These are phyloP conservation scores for Stenotaenia linearis DNA, from an alignment of 2,888 invertebrate genomes.

Conservation along the genomic window DNA sequence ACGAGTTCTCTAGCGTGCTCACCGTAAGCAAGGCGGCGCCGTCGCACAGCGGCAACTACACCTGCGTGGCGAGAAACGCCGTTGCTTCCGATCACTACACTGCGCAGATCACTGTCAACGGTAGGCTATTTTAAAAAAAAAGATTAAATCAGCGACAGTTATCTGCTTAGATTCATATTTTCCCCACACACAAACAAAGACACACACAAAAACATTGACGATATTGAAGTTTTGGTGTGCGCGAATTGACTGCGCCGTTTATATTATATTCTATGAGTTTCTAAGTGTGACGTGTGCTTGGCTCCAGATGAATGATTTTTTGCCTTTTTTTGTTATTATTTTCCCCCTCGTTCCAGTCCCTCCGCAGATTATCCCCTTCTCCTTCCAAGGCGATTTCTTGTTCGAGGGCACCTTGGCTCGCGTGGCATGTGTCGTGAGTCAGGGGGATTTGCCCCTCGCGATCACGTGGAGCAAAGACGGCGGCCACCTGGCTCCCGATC, in stretches of 20 bases:
- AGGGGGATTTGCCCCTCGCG: slow-evolving; percentile 29
- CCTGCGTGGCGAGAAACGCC: slow-evolving; percentile 43
- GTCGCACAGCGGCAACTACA: slow-evolving; percentile 46
- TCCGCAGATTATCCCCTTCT: slow-evolving; percentile 31
- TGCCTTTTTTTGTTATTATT: slow-evolving; percentile 14
- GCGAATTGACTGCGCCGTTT: no score
- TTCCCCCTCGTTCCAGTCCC: slow-evolving; percentile 31
- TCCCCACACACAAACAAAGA: background rate
- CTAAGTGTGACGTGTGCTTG: background rate
- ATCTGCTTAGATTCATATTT: background rate
- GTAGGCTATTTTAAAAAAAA: slow-evolving; percentile 31
- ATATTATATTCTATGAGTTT: background rate
- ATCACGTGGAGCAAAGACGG: slow-evolving; percentile 30
- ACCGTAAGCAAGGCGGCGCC: slow-evolving; percentile 44
- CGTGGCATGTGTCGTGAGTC: slow-evolving; percentile 32
- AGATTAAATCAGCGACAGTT: background rate
- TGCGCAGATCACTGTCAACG: slow-evolving; percentile 36
- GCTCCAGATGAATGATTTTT: slow-evolving; percentile 17
- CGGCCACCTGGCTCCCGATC: slow-evolving; percentile 4
- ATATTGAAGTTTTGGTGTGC: background rate
- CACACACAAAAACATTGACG: background rate
- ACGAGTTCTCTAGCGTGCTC: slow-evolving; percentile 53
- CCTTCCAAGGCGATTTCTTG: slow-evolving; percentile 32
- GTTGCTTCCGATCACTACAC: slow-evolving; percentile 38
- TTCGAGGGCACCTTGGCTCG: slow-evolving; percentile 28